Percentiles rank a stretch among this genome's conserved stretches.
Conservation (phyloP, 2,113 vertebrate species). For the Ivindomyrus marchei region DNA sequence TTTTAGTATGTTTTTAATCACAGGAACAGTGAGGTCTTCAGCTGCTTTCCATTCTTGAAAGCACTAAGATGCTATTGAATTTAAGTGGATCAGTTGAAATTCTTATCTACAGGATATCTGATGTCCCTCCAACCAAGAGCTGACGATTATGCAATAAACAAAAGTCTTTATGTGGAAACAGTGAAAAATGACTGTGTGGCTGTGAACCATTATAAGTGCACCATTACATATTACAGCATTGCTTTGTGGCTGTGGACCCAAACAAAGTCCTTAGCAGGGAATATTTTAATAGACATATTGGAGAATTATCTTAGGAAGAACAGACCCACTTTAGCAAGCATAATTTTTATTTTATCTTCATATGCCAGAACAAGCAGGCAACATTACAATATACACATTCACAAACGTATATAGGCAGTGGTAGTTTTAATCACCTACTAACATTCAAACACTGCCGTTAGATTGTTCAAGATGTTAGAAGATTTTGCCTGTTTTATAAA, state of each 20-base stretch:
- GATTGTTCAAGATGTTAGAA: background rate
- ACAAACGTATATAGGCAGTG: background rate
- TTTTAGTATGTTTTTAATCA: background rate
- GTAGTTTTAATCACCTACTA: background rate
- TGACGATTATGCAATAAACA: background rate
- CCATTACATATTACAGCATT: background rate
- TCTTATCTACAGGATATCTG: background rate
- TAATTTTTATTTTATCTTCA: background rate
- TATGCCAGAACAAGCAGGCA: background rate
- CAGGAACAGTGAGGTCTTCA: background rate
- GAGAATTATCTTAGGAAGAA: background rate
- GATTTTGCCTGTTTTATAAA: background rate
- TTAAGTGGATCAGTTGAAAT: background rate
- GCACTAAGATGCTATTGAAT: background rate
- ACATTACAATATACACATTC: background rate
- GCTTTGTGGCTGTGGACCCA: background rate
- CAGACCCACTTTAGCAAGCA: background rate
- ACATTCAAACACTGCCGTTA: background rate
- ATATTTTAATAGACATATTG: background rate
- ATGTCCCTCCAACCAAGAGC: background rate
- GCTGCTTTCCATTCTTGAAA: background rate
- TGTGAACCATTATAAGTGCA: background rate
- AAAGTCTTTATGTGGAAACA: background rate
- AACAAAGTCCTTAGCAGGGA: background rate
- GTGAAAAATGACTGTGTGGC: background rate